Evolutionary conservation across 2,888 invertebrate genomes (phyloP), one percentile per base, ranked within the genome.

Genomic region (Megaustenia siamemsis): DNA sequence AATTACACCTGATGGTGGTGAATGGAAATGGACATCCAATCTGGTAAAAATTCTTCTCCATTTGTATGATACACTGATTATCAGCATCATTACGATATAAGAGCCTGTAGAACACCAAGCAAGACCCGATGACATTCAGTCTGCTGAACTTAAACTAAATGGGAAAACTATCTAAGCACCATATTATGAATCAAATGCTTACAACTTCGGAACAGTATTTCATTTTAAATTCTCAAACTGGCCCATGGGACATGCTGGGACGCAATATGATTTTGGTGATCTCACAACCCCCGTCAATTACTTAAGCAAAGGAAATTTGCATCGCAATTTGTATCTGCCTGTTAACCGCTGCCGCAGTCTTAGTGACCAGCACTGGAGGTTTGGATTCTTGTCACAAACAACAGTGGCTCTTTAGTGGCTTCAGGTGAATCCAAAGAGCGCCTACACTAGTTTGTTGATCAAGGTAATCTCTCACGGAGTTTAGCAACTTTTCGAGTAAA

Each of bases 261-360:
- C 6, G 43, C 18, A n/a, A 56, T 40, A 60, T 35, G 18, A 12
- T 60, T 77, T 60, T 32, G 45, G 32, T 21, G 4, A 78, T 43
- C 21, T 66, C 53, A 53, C 32, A 63, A 80, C 45, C 49, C 79
- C 45, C 10, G 35, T 69, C 80, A 69, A 38, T 15, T 53, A 69
- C 53, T 80, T 80, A 40, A 69, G 69, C 80, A 80, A 80, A 69
- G 80, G 80, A 80, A 80, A 80, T 80, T 43, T 63, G 78, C 63
- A 63, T 15, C 66, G 60, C 78, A 66, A 63, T 45, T 73, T 63
- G 78, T n/a, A 45, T 63, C n/a, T 24, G 63, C 60, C 43, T 43
- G 15, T 18, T 60, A 40, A 77, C 77, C 77, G 40, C 66, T 45
- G 45, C n/a, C 43, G 24, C 2, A 45, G 78, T 38, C 32, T 32